Percentiles rank a stretch among this genome's conserved stretches.
phyloP scores from a whole-genome alignment of 2,888 invertebrate genomes.

The Dryobotodes eremita region DNA sequence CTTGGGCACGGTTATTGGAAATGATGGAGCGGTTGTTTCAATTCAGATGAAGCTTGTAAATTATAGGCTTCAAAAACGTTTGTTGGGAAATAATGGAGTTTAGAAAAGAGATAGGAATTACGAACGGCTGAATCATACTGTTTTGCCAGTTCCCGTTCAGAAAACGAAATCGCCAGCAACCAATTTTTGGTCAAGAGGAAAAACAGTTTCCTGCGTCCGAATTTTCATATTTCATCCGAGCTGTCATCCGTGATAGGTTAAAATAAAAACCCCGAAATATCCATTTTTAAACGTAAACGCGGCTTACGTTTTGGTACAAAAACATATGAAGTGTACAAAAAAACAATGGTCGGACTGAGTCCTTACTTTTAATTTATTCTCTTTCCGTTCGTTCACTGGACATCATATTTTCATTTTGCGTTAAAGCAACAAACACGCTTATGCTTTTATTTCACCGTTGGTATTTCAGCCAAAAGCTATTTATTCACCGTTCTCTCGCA shows the following conservation, averaged over 20 bases:
- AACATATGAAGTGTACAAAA: slow-evolving; percentile 75
- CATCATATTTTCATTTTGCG: slow-evolving; percentile 82
- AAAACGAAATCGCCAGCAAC: slow-evolving; percentile 4
- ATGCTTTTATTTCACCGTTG: slow-evolving; percentile 83
- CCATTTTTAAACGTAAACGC: slow-evolving; percentile 53
- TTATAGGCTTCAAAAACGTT: slow-evolving; percentile 23
- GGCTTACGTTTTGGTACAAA: slow-evolving; percentile 70
- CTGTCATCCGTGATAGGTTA: slow-evolving; percentile 44
- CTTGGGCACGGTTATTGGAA: slow-evolving; percentile 57
- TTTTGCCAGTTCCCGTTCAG: slow-evolving; percentile 1
- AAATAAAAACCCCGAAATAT: slow-evolving; percentile 46
- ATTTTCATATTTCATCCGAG: slow-evolving; percentile 48
- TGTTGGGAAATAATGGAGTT: slow-evolving; percentile 19
- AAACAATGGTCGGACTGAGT: slow-evolving; percentile 81
- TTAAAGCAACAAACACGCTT: slow-evolving; percentile 85
- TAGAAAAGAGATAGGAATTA: not conserved
- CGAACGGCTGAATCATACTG: slow-evolving; percentile 3
- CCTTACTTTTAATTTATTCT: slow-evolving; percentile 86
- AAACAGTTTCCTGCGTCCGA: slow-evolving; percentile 25
- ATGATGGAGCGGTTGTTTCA: slow-evolving; percentile 56
- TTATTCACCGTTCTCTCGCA: slow-evolving; percentile 72
- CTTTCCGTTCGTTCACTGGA: slow-evolving; percentile 79
- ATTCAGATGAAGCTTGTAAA: slow-evolving; percentile 37
- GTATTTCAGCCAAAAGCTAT: slow-evolving; percentile 74
- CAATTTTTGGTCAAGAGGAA: slow-evolving; percentile 21